These are phyloP conservation scores for Sisor rabdophorus DNA, from an alignment of 2,113 vertebrate species.

Conservation along the genomic window DNA sequence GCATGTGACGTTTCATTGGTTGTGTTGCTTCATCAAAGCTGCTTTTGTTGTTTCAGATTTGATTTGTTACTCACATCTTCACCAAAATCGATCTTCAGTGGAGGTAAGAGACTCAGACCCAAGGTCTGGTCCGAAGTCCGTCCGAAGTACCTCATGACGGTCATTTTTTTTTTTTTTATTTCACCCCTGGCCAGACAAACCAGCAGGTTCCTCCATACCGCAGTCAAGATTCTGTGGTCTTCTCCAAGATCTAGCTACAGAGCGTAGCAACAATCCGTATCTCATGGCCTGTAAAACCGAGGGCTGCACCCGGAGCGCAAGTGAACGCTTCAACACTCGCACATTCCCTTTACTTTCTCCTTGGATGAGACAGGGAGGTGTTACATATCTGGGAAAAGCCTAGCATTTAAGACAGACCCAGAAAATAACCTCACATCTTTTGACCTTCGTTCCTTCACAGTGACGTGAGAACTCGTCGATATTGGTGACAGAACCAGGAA, in stretches of 20 bases:
- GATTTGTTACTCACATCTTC: too few species aligned
- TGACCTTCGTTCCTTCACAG: constrained; percentile 8
- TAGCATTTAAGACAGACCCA: neutral
- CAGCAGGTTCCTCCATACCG: too few species aligned
- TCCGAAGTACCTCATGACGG: too few species aligned
- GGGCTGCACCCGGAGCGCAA: neutral
- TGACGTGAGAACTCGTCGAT: neutral
- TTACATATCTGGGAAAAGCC: neutral
- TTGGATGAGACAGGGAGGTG: constrained; percentile 5
- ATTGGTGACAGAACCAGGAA: neutral
- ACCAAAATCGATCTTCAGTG: too few species aligned
- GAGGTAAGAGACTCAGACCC: too few species aligned
- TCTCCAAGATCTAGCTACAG: too few species aligned
- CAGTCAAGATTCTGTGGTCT: too few species aligned
- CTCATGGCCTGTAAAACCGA: neutral
- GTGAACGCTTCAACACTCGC: neutral
- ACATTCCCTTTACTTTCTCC: neutral
- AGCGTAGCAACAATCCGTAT: too few species aligned
- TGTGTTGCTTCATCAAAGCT: neutral
- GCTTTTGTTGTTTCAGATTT: neutral
- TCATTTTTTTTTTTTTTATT: too few species aligned
- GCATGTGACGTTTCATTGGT: constrained; percentile 32
- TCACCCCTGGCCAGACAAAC: too few species aligned
- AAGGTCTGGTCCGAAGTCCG: too few species aligned
- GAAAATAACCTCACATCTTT: neutral